Percentiles rank a stretch among this genome's conserved stretches.
phyloP scores from a whole-genome alignment of 2,797 vertebrate genomes.

The Eleutherodactylus coqui region DNA sequence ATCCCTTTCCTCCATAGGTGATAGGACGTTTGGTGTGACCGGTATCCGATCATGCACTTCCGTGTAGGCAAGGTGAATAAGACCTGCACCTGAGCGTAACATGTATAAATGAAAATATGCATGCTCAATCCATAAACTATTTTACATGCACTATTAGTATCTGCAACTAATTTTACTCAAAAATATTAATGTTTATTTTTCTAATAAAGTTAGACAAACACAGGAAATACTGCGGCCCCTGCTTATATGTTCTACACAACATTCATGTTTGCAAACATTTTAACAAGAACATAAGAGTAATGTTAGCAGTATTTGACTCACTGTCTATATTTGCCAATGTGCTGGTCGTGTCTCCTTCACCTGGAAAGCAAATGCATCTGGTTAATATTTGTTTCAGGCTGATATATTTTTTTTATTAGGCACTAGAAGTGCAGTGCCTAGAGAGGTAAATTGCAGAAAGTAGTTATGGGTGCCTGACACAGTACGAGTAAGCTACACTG shows the following conservation, averaged over 20 bases:
- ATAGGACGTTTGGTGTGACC: too few relatives aligned
- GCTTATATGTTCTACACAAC: neutral
- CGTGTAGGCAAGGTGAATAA: too few relatives aligned
- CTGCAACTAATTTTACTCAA: too few relatives aligned
- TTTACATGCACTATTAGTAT: too few relatives aligned
- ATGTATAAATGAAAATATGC: too few relatives aligned
- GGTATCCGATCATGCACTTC: too few relatives aligned
- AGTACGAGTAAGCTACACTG: neutral
- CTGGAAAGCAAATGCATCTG: constrained; percentile 65
- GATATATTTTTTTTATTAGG: neutral
- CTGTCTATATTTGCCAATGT: constrained; percentile 74
- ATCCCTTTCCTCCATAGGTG: too few relatives aligned
- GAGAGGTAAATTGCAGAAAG: neutral
- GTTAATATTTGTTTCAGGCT: neutral
- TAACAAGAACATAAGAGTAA: neutral
- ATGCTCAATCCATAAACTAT: too few relatives aligned
- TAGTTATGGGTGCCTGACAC: neutral
- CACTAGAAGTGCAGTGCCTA: neutral
- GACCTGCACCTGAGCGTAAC: too few relatives aligned
- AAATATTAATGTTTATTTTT: too few relatives aligned
- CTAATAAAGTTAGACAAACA: too few relatives aligned
- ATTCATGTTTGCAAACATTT: neutral
- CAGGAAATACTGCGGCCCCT: too few relatives aligned
- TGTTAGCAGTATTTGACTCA: constrained; percentile 55
- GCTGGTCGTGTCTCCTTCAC: constrained; percentile 78